Base-by-base conservation (phyloP, 2,797 vertebrate species). In the Paramormyrops hopkinsi region DNA sequence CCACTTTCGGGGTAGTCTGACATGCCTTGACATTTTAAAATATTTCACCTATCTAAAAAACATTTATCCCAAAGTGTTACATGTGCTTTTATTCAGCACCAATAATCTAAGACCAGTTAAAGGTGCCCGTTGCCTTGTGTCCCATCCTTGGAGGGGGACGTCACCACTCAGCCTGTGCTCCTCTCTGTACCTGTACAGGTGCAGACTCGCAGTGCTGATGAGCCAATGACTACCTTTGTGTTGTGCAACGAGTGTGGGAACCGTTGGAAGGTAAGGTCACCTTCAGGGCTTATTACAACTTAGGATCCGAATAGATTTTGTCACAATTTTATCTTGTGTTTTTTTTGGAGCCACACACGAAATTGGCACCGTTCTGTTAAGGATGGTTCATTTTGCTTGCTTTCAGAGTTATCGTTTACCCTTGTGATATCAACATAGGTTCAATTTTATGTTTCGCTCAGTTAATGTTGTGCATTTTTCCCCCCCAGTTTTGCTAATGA, bases 141-240 rank as follows among this genome's bases (percentile, higher is more conserved):
- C 33, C 25, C 14, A 37, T 12, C 25, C 11, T 33, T 12, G 85
- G 51, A 37, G 50, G 12, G 46, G 8, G 11, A 69, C 25, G 22
- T 44, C 25, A 7, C 41, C 12, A 0, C 12, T 41, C 9, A 41
- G 73, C 44, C 12, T 56, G 86, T 87, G 59, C 33, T 87, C 86
- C 90, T 86, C 87, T 91, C 88, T 93, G 86, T 91, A 89, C 91
- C 87, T 92, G 5, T 90, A 54, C 89, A 99, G 99, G 98, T 99
- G 90, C 98, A 99, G 94, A 99, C 99, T 0, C 97, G 98, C 86
- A 99, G 99, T 0, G 99, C 99, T 0, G 99, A 99, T 2, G 99
- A 99, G 93, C 99, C 99, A 53, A 99, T 99, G 99, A 99, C 99
- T 4, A 99, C 99, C 0, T 99, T 99, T 50, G 97, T 98, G 93